phyloP scores from a whole-genome alignment of 2,888 invertebrate genomes.

The Drosophila ochracea region DNA sequence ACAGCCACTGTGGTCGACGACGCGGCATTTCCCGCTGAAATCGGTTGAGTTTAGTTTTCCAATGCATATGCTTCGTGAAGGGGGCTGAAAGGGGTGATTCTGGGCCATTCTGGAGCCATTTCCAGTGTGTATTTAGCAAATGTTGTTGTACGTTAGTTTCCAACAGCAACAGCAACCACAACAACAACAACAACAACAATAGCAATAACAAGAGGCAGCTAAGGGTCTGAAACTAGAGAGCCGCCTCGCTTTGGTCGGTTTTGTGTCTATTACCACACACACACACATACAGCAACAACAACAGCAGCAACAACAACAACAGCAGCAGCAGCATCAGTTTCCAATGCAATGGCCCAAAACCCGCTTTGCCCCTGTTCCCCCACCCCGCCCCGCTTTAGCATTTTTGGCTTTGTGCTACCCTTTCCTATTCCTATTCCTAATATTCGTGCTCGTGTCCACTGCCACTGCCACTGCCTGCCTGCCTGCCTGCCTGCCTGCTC shows the following conservation, averaged over 20 bases:
- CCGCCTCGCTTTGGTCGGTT: conserved; percentile 51
- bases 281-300: conserved; percentile 14
- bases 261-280: conserved; percentile 68
- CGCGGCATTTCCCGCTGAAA: conserved; percentile 47
- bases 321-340: conserved; percentile 16
- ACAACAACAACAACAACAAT: conserved; percentile 26
- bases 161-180: conserved; percentile 46
- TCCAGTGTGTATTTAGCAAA: conserved; percentile 80
- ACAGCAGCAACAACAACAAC: conserved; percentile 6
- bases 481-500: background rate
- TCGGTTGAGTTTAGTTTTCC: conserved; percentile 69
- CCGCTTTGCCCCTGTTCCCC: background rate
- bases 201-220: conserved; percentile 20
- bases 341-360: conserved; percentile 39
- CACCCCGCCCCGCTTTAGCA: background rate
- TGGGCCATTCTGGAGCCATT: conserved; percentile 46
- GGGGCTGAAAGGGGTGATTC: background rate
- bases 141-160: conserved; percentile 71
- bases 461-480: background rate
- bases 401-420: conserved; percentile 16
- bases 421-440: conserved; percentile 9
- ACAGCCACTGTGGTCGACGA: conserved; percentile 13
- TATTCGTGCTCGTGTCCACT: conserved; percentile 1
- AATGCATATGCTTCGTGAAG: conserved; percentile 57
- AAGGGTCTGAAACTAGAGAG: conserved; percentile 50